Conservation (phyloP, 2,797 vertebrate species). For the Tangara arthus region DNA sequence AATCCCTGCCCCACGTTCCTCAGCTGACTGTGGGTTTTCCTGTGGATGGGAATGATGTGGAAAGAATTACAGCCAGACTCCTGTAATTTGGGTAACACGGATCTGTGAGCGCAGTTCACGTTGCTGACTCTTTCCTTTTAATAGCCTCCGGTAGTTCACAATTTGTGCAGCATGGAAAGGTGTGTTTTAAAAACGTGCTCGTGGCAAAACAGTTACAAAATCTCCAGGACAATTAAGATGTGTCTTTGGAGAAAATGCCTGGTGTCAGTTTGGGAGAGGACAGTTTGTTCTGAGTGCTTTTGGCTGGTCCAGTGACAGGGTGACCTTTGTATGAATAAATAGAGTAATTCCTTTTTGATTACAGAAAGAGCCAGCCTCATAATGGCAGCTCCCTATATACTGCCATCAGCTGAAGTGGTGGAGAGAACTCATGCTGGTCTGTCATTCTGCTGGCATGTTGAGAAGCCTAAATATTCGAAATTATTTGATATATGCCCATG, state of each 20-base stretch:
- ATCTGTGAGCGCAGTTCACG: fast-evolving
- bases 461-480: background rate
- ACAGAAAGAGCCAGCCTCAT: background rate
- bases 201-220: background rate
- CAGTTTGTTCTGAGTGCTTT: background rate
- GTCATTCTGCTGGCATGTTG: background rate
- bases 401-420: background rate
- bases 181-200: background rate
- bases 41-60: background rate
- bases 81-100: background rate
- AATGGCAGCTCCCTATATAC: background rate
- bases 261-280: background rate
- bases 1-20: background rate
- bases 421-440: background rate
- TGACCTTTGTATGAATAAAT: conserved; percentile 32
- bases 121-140: background rate
- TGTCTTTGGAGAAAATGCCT: background rate
- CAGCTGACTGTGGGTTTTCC: background rate
- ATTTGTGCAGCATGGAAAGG: background rate
- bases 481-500: background rate
- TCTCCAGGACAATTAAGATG: background rate
- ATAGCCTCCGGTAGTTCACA: background rate
- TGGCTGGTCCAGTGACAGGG: background rate
- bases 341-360: conserved; percentile 47
- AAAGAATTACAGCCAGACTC: background rate